Percentiles rank a stretch among this genome's conserved stretches.
Conservation (phyloP, 1,140 invertebrate genomes). For the Sitodiplosis mosellana region DNA sequence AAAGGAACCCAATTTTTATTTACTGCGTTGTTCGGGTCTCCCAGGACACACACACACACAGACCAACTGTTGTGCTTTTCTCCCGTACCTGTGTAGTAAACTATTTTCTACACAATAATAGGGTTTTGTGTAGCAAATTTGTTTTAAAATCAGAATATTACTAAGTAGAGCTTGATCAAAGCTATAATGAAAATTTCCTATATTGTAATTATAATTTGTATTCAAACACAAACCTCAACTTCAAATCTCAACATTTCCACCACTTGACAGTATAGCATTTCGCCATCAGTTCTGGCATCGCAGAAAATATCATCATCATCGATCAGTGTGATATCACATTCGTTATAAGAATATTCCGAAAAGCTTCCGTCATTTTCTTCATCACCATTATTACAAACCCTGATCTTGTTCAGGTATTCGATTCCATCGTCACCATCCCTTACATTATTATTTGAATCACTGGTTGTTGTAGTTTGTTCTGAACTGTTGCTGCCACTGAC, state of each 20-base stretch:
- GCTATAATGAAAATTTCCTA: no score
- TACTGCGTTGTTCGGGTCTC: no score
- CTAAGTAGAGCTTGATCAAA: no score
- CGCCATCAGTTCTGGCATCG: slow-evolving; percentile 24
- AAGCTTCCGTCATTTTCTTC: slow-evolving; percentile 1
- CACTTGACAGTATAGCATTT: slow-evolving; percentile 23
- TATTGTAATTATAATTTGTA: no score
- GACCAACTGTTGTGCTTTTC: no score
- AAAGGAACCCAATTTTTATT: no score
- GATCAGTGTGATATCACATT: slow-evolving; percentile 20
- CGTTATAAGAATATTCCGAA: slow-evolving; percentile 16
- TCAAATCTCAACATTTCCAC: slow-evolving; percentile 24
- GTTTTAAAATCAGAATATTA: no score
- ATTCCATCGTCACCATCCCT: slow-evolving; percentile 1
- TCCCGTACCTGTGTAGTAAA: no score
- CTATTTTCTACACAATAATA: no score
- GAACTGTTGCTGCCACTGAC: neutral
- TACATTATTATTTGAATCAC: neutral
- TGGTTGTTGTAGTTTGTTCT: neutral
- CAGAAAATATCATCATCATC: slow-evolving; percentile 21
- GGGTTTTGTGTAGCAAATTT: no score
- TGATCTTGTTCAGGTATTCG: neutral
- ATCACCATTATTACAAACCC: neutral
- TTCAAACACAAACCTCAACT: slow-evolving; percentile 26
- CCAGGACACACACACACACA: no score